phyloP scores from a whole-genome alignment of 2,888 invertebrate genomes.

The Drosophila emarginata region DNA sequence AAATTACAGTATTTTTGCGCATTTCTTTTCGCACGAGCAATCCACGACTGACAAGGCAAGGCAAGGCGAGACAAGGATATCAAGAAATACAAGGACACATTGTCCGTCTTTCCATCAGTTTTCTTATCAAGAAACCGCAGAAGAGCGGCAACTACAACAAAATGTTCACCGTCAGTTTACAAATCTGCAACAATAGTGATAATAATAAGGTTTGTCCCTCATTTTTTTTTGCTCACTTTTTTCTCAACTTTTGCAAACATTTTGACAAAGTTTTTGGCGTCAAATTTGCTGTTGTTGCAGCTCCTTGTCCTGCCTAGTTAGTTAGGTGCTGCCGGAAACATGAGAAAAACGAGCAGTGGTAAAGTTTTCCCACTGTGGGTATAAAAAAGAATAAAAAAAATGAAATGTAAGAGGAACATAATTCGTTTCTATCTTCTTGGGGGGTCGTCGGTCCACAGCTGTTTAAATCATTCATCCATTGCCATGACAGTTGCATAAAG shows the following conservation, averaged over 20 bases:
- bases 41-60: not conserved
- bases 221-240: constrained; percentile 46
- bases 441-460: constrained; percentile 28
- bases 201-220: constrained; percentile 37
- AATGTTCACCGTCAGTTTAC: constrained; percentile 50
- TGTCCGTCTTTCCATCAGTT: constrained; percentile 4
- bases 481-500: constrained; percentile 45
- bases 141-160: constrained; percentile 25
- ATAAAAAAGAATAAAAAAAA: constrained; percentile 20
- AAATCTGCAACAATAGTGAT: constrained; percentile 71
- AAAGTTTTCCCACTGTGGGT: constrained; percentile 57
- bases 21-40: constrained; percentile 23
- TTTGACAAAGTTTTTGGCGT: constrained; percentile 61
- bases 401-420: constrained; percentile 29
- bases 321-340: constrained; percentile 14
- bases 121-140: constrained; percentile 31
- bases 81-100: not conserved
- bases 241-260: constrained; percentile 51
- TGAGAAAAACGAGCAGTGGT: constrained; percentile 23
- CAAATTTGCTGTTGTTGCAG: constrained; percentile 41
- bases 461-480: constrained; percentile 65
- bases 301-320: constrained; percentile 8
- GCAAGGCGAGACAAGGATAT: constrained; percentile 2
- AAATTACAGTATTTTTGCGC: constrained; percentile 32
- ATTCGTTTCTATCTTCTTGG: constrained; percentile 40